Conservation (phyloP, 1,140 invertebrate genomes). For the Pseudomyrmex gracilis region DNA sequence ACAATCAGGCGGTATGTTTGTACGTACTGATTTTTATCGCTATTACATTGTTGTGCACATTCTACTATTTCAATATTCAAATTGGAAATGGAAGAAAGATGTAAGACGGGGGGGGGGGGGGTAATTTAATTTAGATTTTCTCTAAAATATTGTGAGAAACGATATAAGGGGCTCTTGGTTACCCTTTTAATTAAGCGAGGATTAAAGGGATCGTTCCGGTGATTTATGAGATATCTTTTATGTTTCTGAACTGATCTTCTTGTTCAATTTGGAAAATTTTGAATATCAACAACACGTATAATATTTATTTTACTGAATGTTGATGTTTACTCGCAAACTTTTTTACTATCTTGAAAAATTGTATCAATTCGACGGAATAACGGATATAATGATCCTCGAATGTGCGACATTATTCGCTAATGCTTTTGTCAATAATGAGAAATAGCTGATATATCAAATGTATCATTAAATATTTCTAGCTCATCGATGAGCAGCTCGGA, state of each 20-base stretch:
- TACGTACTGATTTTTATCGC: background rate
- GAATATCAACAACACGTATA: background rate
- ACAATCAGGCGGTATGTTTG: background rate
- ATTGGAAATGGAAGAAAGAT: background rate
- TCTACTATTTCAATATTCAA: background rate
- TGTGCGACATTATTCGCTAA: constrained; percentile 21
- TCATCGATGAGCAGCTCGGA: constrained; percentile 14
- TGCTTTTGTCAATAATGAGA: constrained; percentile 15
- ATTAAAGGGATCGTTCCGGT: constrained; percentile 29
- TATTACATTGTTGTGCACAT: background rate
- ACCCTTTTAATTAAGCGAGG: constrained; percentile 42
- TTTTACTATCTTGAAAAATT: background rate
- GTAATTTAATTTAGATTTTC: constrained; percentile 10
- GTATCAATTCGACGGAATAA: background rate
- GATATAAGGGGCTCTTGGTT: constrained; percentile 27
- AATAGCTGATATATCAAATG: constrained; percentile 32
- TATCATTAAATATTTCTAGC: constrained; percentile 34
- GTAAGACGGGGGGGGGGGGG: background rate
- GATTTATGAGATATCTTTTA: constrained; percentile 5
- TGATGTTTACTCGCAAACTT: background rate
- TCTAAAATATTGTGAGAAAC: constrained; percentile 9
- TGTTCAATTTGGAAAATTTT: constrained; percentile 10
- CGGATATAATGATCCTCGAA: background rate
- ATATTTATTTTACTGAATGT: background rate
- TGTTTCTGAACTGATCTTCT: constrained; percentile 2